A percentile compares a stretch with the other conserved stretches of the same genome.
Evolutionary conservation across 2,888 invertebrate genomes (phyloP).

Genomic region (Ichneumoninae sp.): DNA sequence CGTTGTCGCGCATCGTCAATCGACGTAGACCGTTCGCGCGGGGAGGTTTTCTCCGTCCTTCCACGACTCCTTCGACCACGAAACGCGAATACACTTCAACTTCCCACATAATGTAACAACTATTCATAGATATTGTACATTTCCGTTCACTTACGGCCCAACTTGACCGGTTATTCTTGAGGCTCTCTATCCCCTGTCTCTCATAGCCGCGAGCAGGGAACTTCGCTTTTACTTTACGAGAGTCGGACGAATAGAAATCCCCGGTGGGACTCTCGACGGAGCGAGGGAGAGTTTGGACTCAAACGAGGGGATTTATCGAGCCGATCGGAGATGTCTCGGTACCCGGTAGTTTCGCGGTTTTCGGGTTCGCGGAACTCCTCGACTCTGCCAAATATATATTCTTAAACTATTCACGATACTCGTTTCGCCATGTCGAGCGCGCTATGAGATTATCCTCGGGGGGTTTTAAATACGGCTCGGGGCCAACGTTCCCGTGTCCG

Average conservation of each 20-base stretch:
- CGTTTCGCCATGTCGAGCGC: background rate
- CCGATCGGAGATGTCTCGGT: conserved; percentile 45
- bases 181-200: conserved; percentile 41
- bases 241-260: conserved; percentile 22
- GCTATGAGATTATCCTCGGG: conserved; percentile 35
- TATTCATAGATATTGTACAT: conserved; percentile 65
- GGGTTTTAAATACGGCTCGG: conserved; percentile 21
- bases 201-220: background rate
- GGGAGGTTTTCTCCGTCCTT: background rate
- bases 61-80: background rate
- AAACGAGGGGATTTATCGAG: conserved; percentile 61
- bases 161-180: conserved; percentile 77
- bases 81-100: conserved; percentile 8
- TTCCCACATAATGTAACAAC: conserved; percentile 41
- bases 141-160: conserved; percentile 62
- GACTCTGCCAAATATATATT: conserved; percentile 51
- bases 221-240: conserved; percentile 43
- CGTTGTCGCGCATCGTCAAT: conserved; percentile 38
- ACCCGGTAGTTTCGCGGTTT: background rate
- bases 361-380: conserved; percentile 49
- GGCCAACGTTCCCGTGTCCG: background rate
- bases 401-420: conserved; percentile 17
- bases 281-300: conserved; percentile 38
- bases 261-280: background rate
- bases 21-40: conserved; percentile 39